Evolutionary conservation across 2,888 invertebrate species (phyloP).

Genomic region (Allophyes oxyacanthae): DNA sequence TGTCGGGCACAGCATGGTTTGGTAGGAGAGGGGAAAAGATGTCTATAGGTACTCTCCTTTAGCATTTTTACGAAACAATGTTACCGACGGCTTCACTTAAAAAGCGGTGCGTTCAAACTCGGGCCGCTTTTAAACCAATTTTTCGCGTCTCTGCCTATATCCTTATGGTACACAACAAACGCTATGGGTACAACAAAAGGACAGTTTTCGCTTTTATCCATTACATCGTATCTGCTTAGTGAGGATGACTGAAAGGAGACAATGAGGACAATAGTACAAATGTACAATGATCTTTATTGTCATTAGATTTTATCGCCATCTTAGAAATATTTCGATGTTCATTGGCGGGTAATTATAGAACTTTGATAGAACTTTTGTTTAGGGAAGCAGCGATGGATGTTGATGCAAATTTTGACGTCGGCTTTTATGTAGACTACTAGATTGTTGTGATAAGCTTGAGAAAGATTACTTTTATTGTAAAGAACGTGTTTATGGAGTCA

Average conservation of each 20-base stretch:
- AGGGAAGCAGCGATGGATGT: constrained; percentile 11
- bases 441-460: constrained; percentile 8
- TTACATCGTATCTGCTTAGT: constrained; percentile 26
- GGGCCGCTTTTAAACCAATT: constrained; percentile 50
- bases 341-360: constrained; percentile 1
- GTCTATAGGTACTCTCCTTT: too few species aligned
- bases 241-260: constrained; percentile 16
- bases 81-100: constrained; percentile 13
- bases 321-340: constrained; percentile 1
- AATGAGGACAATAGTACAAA: constrained; percentile 1
- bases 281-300: constrained; percentile 23
- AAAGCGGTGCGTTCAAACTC: constrained; percentile 8
- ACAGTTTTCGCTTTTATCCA: constrained; percentile 23
- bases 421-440: neutral
- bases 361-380: neutral
- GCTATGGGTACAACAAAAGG: constrained; percentile 35
- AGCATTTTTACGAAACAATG: too few species aligned
- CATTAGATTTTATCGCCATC: constrained; percentile 22
- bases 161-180: constrained; percentile 49
- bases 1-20: too few species aligned
- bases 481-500: neutral
- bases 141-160: constrained; percentile 45
- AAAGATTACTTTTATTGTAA: constrained; percentile 2
- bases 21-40: too few species aligned
- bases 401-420: neutral